These are phyloP conservation scores for Vidua macroura DNA, from an alignment of 2,113 vertebrate genomes.

Conservation along the genomic window DNA sequence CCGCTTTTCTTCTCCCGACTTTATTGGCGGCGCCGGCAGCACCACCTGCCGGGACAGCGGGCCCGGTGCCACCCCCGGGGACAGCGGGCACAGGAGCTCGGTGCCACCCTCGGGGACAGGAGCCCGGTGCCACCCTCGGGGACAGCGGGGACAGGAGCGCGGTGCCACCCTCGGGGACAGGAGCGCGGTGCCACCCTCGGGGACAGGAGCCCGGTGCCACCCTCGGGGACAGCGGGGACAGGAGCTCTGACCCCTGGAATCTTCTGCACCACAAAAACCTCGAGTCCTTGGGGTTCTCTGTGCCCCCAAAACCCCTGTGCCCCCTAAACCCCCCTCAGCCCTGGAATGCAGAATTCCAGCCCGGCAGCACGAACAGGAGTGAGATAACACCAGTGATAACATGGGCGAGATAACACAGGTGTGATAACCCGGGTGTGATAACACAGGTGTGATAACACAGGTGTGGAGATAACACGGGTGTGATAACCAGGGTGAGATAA, in stretches of 20 bases:
- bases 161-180: background rate
- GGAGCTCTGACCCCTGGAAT: too few relatives aligned
- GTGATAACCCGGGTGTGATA: too few relatives aligned
- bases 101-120: background rate
- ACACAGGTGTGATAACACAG: too few relatives aligned
- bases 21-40: conserved; percentile 16
- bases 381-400: too few relatives aligned
- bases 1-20: conserved; percentile 16
- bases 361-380: background rate
- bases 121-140: background rate
- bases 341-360: background rate
- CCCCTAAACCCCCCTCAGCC: background rate
- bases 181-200: background rate
- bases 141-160: background rate
- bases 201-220: background rate
- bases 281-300: too few relatives aligned
- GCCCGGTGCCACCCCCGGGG: too few relatives aligned
- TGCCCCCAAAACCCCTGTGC: too few relatives aligned
- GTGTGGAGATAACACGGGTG: too few relatives aligned
- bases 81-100: background rate
- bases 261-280: too few relatives aligned
- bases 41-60: conserved; percentile 23
- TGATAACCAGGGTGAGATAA: too few relatives aligned
- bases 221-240: too few relatives aligned
- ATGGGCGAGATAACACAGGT: too few relatives aligned